Evolutionary conservation across 2,113 vertebrate species (phyloP), one percentile per base, ranked within the genome.

Genomic region (Rutilus rutilus): DNA sequence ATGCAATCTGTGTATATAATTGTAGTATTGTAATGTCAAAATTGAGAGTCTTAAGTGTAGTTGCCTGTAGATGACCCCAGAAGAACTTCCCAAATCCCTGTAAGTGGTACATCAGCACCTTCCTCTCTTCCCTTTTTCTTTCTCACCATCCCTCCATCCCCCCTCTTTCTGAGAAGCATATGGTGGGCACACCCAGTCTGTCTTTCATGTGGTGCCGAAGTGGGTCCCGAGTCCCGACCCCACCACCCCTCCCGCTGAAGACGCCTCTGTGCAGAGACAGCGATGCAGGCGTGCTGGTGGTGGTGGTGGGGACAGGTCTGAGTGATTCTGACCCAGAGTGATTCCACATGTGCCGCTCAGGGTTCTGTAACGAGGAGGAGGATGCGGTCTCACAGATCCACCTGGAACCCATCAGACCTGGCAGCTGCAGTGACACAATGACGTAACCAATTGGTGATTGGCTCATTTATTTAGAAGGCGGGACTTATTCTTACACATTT

Each of bases 141-240:
- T 87, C 65, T 57, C 77, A 65, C 52, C 30, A 60, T 85, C 27
- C 3, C 2, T 83, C 81, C 81, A 59, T 39, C 78, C 80, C 88
- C 60, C 86, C 42, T 78, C 64, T 76, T 85, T 65, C 82, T 59
- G 52, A 45, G 4, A 52, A 60, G 71, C 88, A 87, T 89, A 89
- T 89, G 88, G 88, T 50, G 82, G 82, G 77, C 78, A 85, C 88
- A 82, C 85, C 85, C 82, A 82, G 42, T 36, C n/a, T 17, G 73
- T 39, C 78, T 89, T 89, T 89, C 73, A 87, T 89, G 85, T 82
- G 88, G 85, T 77, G 80, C 17, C n/a, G 10, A 10, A 25, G 54
- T 39, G 54, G 57, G 33, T 62, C 77, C 21, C 0, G 17, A 50
- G 33, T 60, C 57, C 21, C 2, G 19, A 67, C 15, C 62, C 74